Evolutionary conservation across 2,797 vertebrate species (phyloP).

Genomic region (Falco columbarius): DNA sequence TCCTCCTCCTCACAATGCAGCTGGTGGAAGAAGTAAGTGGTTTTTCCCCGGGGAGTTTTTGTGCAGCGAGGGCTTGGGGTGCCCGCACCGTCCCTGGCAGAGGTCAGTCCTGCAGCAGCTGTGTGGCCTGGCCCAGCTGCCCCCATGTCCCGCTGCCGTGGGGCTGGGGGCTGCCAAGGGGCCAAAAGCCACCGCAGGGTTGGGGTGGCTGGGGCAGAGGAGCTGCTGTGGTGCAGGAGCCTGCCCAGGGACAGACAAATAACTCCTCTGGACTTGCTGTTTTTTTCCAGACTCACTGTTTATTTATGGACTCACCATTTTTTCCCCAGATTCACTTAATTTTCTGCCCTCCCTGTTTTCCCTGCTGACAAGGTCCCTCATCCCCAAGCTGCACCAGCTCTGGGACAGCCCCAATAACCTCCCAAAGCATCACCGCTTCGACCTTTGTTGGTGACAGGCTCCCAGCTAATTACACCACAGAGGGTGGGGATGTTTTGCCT

Average conservation of each 20-base stretch:
- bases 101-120: accelerated
- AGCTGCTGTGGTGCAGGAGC: not conserved
- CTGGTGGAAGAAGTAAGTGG: accelerated
- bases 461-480: accelerated
- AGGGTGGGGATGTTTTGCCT: not conserved
- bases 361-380: accelerated
- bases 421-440: not conserved
- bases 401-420: not conserved
- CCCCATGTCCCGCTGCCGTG: accelerated
- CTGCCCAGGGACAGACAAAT: not conserved
- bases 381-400: accelerated
- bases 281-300: not conserved
- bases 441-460: not conserved
- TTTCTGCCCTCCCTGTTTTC: not conserved
- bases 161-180: not conserved
- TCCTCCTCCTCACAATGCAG: not conserved
- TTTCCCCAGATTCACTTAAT: accelerated
- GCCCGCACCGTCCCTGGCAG: accelerated
- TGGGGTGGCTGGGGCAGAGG: accelerated
- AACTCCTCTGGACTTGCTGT: accelerated
- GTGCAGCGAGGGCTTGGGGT: not conserved
- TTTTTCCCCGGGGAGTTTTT: not conserved
- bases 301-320: not conserved
- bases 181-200: not conserved
- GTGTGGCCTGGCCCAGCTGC: not conserved